Percentiles rank a stretch among this genome's conserved stretches.
These are phyloP conservation scores for Gymnosoma rotundatum DNA, from an alignment of 2,888 invertebrate genomes.

Conservation along the genomic window DNA sequence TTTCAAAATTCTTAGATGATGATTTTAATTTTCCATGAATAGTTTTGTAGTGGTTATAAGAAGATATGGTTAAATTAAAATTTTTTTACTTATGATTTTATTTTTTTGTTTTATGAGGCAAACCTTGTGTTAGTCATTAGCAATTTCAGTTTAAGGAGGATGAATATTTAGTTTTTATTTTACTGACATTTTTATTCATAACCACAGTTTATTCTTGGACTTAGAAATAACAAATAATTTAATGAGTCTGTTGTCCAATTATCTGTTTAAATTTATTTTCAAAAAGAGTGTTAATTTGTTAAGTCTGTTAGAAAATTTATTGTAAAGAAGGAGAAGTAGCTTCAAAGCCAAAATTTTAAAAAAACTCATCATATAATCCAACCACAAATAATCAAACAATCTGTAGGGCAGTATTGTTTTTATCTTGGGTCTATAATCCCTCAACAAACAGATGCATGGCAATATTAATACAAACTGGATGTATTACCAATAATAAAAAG, in stretches of 20 bases:
- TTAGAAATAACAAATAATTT: slow-evolving; percentile 24
- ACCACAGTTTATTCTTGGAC: neutral
- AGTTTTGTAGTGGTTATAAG: slow-evolving; percentile 9
- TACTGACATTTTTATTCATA: neutral
- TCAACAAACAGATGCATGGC: slow-evolving; percentile 19
- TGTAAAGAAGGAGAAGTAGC: slow-evolving; percentile 30
- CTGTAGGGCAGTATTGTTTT: slow-evolving; percentile 3
- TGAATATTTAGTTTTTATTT: neutral
- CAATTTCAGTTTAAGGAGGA: neutral
- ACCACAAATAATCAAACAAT: slow-evolving; percentile 7
- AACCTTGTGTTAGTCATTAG: neutral
- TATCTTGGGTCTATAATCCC: slow-evolving; percentile 49
- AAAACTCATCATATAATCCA: slow-evolving; percentile 34
- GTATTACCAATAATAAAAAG: slow-evolving; percentile 1
- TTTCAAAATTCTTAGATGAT: slow-evolving; percentile 36
- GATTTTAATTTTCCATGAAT: slow-evolving; percentile 52
- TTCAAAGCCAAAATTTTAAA: slow-evolving; percentile 42
- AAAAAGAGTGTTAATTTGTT: slow-evolving; percentile 43
- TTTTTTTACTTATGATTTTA: neutral
- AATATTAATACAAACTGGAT: neutral
- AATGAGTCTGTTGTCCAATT: slow-evolving; percentile 27
- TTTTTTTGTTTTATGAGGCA: neutral
- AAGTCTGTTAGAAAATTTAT: slow-evolving; percentile 59
- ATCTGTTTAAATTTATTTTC: neutral
- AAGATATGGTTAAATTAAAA: neutral